Evolutionary conservation across 37 sponge, comb jelly and placozoan species (phyloP), one percentile per base, ranked within the genome.

Genomic region (Spongilla lacustris): DNA sequence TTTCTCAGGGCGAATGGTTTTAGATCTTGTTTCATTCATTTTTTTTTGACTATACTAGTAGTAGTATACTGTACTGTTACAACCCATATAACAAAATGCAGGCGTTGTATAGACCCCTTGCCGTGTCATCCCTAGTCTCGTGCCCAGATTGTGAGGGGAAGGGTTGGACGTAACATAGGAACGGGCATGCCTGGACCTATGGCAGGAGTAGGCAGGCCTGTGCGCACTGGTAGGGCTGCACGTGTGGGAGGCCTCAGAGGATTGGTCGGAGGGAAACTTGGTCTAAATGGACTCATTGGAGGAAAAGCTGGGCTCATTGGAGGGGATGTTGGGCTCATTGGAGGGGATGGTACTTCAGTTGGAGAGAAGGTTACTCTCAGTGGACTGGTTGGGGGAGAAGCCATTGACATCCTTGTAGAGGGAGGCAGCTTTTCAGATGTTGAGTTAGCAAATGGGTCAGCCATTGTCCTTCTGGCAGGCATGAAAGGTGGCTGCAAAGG

Each of bases 361-460:
- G 76, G 81, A 24, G 82, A 58, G 58, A 58, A 58, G 14, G 76
- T 35, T 74, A 31, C 23, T 11, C 81, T 13, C 14, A 35, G 32
- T 41, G 81, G 32, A 33, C 0, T 32, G 48, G 81, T 10, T 73
- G 27, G 58, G 31, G 81, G 9, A 48, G 75, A 38, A 26, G 26
- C 36, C 14, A 14, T 17, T 10, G 68, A 48, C 24, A 76, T 75
- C 35, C 49, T 71, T n/a, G 66, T 71, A 26, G 37, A 3, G 29
- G 74, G 38, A 35, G 49, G 12, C 50, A 11, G 36, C 17, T 23
- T 71, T 67, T 71, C 31, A 73, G 67, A 2, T 83, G 79, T 10
- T 22, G 46, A 10, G 41, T 26, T 17, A 4, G 82, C 82, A 77
- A 88, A 88, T 6, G 88, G 88, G 34, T 89, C 89, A 11, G n/a